Evolutionary conservation across 1,140 invertebrate genomes (phyloP).

Genomic region (Magallana gigas): DNA sequence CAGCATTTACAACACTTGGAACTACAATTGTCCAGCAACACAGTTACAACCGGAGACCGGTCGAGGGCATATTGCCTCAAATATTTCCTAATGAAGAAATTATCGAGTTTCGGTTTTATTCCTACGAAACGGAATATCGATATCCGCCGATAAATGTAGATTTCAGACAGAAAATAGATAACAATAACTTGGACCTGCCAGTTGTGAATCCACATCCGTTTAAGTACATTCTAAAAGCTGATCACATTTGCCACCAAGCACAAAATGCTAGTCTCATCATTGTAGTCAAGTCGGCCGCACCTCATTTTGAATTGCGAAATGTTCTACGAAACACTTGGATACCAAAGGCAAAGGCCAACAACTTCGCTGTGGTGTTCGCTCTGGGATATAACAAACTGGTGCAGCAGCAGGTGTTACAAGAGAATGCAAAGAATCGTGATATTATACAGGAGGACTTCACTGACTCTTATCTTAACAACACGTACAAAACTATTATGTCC

Average conservation of each 20-base stretch:
- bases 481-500: slow-evolving; percentile 42
- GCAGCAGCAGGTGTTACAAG: not conserved
- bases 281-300: not conserved
- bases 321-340: slow-evolving; percentile 22
- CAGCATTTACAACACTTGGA: not conserved
- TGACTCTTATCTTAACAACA: slow-evolving; percentile 41
- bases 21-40: slow-evolving; percentile 11
- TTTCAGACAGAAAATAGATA: not conserved
- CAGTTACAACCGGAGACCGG: not conserved
- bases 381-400: not conserved
- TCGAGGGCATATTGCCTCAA: not conserved
- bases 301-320: not conserved
- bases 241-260: not conserved
- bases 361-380: slow-evolving; percentile 2
- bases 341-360: not conserved
- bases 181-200: not conserved
- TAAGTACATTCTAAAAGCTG: not conserved
- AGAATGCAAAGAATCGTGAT: not conserved
- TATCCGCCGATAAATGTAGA: not conserved
- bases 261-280: not conserved
- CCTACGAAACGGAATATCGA: slow-evolving; percentile 1
- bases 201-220: not conserved
- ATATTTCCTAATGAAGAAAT: slow-evolving; percentile 2
- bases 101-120: slow-evolving; percentile 1
- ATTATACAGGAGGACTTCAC: slow-evolving; percentile 37